phyloP scores from a whole-genome alignment of 2,113 vertebrate species.

The Etheostoma cragini region DNA sequence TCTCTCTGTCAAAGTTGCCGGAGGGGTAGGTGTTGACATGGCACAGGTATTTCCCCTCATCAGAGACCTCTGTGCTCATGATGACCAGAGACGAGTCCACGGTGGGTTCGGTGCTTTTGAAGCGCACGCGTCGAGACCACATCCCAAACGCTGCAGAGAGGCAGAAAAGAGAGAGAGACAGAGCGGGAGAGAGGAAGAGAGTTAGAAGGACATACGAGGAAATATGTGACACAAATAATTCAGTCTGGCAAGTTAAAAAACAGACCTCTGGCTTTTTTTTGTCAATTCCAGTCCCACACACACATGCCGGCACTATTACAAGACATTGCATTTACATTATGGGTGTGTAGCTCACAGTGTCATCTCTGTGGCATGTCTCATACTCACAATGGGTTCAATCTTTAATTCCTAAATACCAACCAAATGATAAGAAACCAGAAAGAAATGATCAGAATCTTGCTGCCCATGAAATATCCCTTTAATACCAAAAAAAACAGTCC shows the following conservation, averaged over 20 bases:
- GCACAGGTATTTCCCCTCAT: slow-evolving; percentile 79
- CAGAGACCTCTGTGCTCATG: slow-evolving; percentile 64
- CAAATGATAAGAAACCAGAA: background rate
- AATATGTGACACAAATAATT: slow-evolving; percentile 23
- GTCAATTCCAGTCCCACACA: background rate
- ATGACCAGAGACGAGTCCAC: slow-evolving; percentile 76
- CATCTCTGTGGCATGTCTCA: background rate
- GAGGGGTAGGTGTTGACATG: slow-evolving; percentile 74
- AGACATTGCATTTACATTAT: background rate
- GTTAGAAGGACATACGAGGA: background rate
- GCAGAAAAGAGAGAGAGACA: background rate
- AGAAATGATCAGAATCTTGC: background rate
- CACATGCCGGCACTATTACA: background rate
- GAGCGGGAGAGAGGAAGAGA: background rate
- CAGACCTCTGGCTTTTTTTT: slow-evolving; percentile 16
- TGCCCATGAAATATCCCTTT: background rate
- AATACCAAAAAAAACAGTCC: background rate
- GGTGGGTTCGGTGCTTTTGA: slow-evolving; percentile 69
- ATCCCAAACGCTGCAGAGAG: slow-evolving; percentile 59
- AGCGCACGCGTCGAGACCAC: slow-evolving; percentile 68
- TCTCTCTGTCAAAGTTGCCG: slow-evolving; percentile 71
- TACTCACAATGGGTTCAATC: background rate
- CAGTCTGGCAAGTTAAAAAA: slow-evolving; percentile 6
- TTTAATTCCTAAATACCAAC: background rate
- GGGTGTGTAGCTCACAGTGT: background rate